A percentile compares a stretch with the other conserved stretches of the same genome.
Conservation (phyloP, 1,140 invertebrate species). For the Pentalonia nigronervosa region DNA sequence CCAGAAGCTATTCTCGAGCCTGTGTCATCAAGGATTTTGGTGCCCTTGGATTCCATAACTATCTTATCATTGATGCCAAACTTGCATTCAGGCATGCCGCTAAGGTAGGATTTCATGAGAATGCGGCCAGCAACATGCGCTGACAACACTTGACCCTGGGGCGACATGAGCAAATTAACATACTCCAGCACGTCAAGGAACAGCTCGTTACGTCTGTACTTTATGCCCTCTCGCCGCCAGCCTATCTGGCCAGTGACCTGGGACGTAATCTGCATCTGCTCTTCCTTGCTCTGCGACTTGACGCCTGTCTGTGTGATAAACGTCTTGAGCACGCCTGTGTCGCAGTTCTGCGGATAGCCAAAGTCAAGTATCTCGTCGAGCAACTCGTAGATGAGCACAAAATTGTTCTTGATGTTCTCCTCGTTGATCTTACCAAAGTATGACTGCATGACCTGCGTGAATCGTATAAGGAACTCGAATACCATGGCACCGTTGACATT, state of each 20-base stretch:
- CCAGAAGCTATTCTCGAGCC: constrained; percentile 79
- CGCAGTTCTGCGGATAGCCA: constrained; percentile 99
- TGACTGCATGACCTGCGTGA: constrained; percentile 85
- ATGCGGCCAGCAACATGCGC: constrained; percentile 99
- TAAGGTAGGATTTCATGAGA: constrained; percentile 99
- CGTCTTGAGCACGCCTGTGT: constrained; percentile 98
- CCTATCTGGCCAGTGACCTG: constrained; percentile 99
- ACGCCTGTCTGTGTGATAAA: constrained; percentile 99
- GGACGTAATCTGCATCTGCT: constrained; percentile 99
- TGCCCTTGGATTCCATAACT: constrained; percentile 96
- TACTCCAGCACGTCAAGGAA: constrained; percentile 99
- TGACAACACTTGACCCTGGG: constrained; percentile 98
- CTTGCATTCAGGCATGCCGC: constrained; percentile 99
- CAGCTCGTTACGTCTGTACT: constrained; percentile 97
- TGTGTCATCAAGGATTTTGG: constrained; percentile 65
- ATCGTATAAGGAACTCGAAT: constrained; percentile 98
- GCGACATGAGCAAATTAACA: constrained; percentile 99
- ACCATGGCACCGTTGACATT: constrained; percentile 99
- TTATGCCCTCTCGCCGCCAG: constrained; percentile 99
- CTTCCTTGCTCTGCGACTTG: constrained; percentile 98
- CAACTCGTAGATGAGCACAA: constrained; percentile 99
- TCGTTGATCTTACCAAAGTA: constrained; percentile 99
- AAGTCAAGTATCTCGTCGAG: constrained; percentile 99
- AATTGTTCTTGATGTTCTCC: constrained; percentile 99
- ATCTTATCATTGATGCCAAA: constrained; percentile 99